A percentile compares a stretch with the other conserved stretches of the same genome.
Conservation (phyloP, 2,888 invertebrate genomes). For the Helicoverpa assulta region DNA sequence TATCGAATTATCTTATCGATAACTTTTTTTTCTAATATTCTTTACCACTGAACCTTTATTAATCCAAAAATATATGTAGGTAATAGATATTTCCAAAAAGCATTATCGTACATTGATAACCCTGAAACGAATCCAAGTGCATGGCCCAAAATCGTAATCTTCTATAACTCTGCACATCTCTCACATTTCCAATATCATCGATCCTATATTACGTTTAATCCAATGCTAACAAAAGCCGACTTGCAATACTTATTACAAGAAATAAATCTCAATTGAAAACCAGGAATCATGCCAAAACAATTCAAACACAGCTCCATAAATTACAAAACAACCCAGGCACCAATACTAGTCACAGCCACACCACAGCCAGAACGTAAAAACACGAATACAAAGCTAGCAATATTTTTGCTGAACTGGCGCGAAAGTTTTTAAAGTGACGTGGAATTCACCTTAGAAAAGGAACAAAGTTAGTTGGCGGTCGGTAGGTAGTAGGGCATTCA, state of each 20-base stretch:
- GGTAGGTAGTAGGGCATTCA: constrained; percentile 84
- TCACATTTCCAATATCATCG: constrained; percentile 19
- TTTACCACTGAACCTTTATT: too few relatives aligned
- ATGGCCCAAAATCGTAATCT: background rate
- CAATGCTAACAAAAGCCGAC: constrained; percentile 30
- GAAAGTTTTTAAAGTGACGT: constrained; percentile 76
- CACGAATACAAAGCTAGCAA: constrained; percentile 7
- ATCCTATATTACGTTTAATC: constrained; percentile 7
- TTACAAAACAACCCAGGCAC: constrained; percentile 13
- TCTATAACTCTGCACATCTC: background rate
- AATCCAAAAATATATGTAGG: too few relatives aligned
- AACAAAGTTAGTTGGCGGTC: constrained; percentile 66
- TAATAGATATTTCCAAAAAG: background rate
- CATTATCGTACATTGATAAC: background rate
- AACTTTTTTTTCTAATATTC: too few relatives aligned
- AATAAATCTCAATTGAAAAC: constrained; percentile 44
- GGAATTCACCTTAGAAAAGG: constrained; percentile 64
- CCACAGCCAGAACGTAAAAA: constrained; percentile 6
- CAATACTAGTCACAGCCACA: constrained; percentile 5
- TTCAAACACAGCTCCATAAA: constrained; percentile 52
- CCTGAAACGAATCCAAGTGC: background rate
- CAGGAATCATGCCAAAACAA: constrained; percentile 51
- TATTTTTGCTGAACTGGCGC: constrained; percentile 64
- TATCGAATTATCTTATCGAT: too few relatives aligned
- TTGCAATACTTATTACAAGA: constrained; percentile 23